Percentiles rank a stretch among this genome's conserved stretches.
Conservation (phyloP, 1,140 invertebrate genomes). For the Leptinotarsa defecta region DNA sequence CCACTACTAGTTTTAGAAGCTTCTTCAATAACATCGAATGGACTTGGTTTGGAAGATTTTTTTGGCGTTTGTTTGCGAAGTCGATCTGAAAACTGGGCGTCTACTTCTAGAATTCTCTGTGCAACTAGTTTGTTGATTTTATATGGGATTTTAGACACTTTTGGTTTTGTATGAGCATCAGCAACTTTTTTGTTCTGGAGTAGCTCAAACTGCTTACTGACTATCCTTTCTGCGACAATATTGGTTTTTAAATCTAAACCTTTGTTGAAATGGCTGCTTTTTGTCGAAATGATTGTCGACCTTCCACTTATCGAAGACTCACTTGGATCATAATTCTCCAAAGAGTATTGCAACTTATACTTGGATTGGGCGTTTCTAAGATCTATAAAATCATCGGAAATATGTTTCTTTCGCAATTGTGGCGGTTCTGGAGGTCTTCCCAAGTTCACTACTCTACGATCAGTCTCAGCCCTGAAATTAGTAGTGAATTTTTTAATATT, state of each 20-base stretch:
- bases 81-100: not conserved
- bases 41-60: not conserved
- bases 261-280: not conserved
- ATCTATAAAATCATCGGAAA: not conserved
- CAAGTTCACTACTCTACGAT: too few relatives aligned
- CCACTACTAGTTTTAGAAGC: not conserved
- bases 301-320: not conserved
- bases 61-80: not conserved
- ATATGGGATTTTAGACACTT: not conserved
- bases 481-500: not conserved
- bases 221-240: constrained; percentile 17
- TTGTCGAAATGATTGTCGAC: not conserved
- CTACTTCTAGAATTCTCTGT: not conserved
- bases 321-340: not conserved
- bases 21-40: not conserved
- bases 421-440: too few relatives aligned
- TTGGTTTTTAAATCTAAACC: not conserved
- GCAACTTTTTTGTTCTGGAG: not conserved
- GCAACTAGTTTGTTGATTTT: not conserved
- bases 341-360: not conserved
- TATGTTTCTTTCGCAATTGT: not conserved
- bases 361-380: constrained; percentile 5
- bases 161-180: not conserved
- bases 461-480: too few relatives aligned
- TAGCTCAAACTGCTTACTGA: constrained; percentile 6